Conservation (phyloP, 2,113 vertebrate genomes). For the Leptobrachium leishanense region DNA sequence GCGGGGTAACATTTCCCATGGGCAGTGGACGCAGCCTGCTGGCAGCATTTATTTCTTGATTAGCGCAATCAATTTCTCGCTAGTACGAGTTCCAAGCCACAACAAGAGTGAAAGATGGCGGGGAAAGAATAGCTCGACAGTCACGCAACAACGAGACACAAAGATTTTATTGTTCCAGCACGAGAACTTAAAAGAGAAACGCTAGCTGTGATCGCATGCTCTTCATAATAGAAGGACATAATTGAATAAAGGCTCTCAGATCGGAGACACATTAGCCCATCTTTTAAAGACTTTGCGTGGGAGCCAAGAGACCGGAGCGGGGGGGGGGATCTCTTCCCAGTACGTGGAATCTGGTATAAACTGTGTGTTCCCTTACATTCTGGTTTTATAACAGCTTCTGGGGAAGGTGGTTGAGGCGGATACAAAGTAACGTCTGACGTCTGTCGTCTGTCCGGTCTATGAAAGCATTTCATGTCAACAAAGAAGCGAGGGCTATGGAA, state of each 20-base stretch:
- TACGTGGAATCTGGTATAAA: slow-evolving; percentile 28
- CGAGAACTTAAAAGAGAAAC: background rate
- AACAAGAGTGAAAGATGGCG: background rate
- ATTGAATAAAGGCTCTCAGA: slow-evolving; percentile 2
- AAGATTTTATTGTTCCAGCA: background rate
- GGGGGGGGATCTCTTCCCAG: slow-evolving; percentile 28
- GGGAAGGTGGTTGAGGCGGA: background rate
- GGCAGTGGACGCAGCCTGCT: too few species aligned
- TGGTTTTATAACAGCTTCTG: slow-evolving; percentile 3
- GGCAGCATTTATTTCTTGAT: too few species aligned
- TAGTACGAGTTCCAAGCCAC: background rate
- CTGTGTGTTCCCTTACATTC: background rate
- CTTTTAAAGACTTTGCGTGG: slow-evolving; percentile 1
- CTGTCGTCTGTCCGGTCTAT: background rate
- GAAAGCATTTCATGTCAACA: background rate
- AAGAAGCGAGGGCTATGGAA: background rate
- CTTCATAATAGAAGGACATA: background rate
- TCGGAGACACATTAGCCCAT: slow-evolving; percentile 7
- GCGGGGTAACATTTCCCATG: too few species aligned
- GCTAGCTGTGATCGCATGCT: background rate
- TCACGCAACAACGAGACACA: background rate
- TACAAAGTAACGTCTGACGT: background rate
- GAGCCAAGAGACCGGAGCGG: slow-evolving; percentile 6
- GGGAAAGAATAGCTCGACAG: background rate
- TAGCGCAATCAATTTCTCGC: too few species aligned